phyloP scores from a whole-genome alignment of 2,797 vertebrate genomes.

The Gastrophryne carolinensis region DNA sequence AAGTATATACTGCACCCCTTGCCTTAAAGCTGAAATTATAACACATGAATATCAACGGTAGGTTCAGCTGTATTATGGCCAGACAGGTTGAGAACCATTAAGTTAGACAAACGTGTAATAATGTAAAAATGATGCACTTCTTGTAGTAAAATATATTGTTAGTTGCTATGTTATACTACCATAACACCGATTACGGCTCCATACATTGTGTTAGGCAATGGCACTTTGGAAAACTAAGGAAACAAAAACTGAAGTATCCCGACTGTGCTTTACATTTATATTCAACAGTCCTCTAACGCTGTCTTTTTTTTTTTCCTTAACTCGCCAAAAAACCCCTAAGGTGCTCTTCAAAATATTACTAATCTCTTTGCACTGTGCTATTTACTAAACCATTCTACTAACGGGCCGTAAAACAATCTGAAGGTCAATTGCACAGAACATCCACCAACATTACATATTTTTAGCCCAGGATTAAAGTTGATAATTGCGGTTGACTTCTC shows the following conservation, averaged over 20 bases:
- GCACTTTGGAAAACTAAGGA: slow-evolving; percentile 10
- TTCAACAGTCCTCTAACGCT: background rate
- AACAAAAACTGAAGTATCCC: background rate
- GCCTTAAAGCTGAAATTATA: too few species aligned
- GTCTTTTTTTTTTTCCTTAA: background rate
- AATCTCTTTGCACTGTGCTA: background rate
- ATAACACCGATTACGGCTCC: background rate
- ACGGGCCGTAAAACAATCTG: background rate
- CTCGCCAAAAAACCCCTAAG: background rate
- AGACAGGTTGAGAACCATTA: too few species aligned
- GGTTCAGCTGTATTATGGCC: too few species aligned
- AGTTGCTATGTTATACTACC: background rate
- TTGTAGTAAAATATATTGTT: background rate
- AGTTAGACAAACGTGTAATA: background rate
- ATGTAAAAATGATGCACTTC: background rate
- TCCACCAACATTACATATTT: background rate
- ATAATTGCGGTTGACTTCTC: background rate
- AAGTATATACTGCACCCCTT: too few species aligned
- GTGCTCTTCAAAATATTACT: background rate
- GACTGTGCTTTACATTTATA: slow-evolving; percentile 8
- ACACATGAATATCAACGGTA: too few species aligned
- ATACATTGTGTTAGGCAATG: slow-evolving; percentile 1
- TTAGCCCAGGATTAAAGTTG: background rate
- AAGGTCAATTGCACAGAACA: slow-evolving; percentile 41
- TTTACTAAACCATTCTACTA: background rate